Conservation (phyloP, 2,113 vertebrate species). For the Dromiciops gliroides region DNA sequence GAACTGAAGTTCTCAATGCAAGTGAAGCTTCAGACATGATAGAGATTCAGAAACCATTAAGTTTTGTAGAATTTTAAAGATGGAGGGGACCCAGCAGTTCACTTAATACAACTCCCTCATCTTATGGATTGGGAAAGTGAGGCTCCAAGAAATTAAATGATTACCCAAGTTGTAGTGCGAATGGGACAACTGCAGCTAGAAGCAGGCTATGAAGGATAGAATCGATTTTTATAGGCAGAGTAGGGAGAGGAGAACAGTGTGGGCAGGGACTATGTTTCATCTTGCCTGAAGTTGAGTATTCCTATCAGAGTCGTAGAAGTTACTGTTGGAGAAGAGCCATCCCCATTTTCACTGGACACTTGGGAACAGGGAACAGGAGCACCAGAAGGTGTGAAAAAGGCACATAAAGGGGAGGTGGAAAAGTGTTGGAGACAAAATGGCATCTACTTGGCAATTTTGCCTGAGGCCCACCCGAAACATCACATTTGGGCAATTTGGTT, state of each 20-base stretch:
- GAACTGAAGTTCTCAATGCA: neutral
- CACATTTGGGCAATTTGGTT: neutral
- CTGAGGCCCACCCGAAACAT: neutral
- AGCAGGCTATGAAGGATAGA: neutral
- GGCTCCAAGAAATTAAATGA: neutral
- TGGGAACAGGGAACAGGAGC: neutral
- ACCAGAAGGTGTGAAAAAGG: neutral
- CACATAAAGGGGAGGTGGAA: neutral
- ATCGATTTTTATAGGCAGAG: neutral
- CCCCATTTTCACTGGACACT: neutral
- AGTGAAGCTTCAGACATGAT: neutral
- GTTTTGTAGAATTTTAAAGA: neutral
- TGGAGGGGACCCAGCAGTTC: neutral
- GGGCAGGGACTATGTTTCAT: neutral
- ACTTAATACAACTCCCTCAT: neutral
- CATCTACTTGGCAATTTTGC: neutral
- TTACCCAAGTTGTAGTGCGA: neutral
- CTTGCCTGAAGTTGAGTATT: neutral
- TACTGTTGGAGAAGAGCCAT: neutral
- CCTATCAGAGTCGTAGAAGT: neutral
- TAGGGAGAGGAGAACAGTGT: neutral
- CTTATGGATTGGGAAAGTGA: neutral
- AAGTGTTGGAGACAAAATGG: neutral
- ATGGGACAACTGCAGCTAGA: neutral
- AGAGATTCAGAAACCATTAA: neutral